Percentiles rank a stretch among this genome's conserved stretches.
Evolutionary conservation across 2,113 vertebrate species (phyloP).

Genomic region (Brienomyrus brachyistius): DNA sequence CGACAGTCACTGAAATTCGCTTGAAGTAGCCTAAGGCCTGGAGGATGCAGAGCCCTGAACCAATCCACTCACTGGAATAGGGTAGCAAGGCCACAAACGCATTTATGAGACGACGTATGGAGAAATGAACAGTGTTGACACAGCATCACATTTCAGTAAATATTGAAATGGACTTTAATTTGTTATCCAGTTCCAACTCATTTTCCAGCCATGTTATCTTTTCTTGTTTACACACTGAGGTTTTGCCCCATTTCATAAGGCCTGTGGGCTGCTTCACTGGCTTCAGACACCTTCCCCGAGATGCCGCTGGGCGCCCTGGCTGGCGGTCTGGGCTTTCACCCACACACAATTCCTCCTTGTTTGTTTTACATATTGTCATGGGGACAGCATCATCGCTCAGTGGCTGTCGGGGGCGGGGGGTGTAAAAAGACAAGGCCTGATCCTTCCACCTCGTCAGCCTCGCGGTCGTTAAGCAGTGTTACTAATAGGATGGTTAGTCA

Average conservation of each 20-base stretch:
- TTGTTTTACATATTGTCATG: conserved; percentile 62
- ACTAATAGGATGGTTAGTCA: neutral
- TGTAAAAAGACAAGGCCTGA: conserved; percentile 20
- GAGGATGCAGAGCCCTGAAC: conserved; percentile 18
- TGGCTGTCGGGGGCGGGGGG: conserved; percentile 24
- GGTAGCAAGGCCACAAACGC: neutral
- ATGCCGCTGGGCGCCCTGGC: conserved; percentile 37
- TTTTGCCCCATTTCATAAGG: neutral
- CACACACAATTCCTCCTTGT: conserved; percentile 60
- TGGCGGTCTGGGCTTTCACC: conserved; percentile 61
- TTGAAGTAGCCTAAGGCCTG: neutral
- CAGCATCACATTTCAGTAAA: conserved; percentile 50
- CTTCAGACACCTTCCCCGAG: neutral
- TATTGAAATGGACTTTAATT: conserved; percentile 42
- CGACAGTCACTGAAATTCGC: neutral
- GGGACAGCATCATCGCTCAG: conserved; percentile 53
- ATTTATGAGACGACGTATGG: neutral
- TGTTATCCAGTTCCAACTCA: conserved; percentile 23
- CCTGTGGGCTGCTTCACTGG: neutral
- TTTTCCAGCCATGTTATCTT: conserved; percentile 11
- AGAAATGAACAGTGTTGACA: conserved; percentile 44
- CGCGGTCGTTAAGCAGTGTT: neutral
- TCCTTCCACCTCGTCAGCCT: neutral
- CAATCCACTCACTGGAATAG: conserved; percentile 25
- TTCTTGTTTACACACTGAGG: conserved; percentile 6